Percentiles rank a stretch among this genome's conserved stretches.
phyloP scores from a whole-genome alignment of 1,140 invertebrate genomes.

The Panonychus citri region DNA sequence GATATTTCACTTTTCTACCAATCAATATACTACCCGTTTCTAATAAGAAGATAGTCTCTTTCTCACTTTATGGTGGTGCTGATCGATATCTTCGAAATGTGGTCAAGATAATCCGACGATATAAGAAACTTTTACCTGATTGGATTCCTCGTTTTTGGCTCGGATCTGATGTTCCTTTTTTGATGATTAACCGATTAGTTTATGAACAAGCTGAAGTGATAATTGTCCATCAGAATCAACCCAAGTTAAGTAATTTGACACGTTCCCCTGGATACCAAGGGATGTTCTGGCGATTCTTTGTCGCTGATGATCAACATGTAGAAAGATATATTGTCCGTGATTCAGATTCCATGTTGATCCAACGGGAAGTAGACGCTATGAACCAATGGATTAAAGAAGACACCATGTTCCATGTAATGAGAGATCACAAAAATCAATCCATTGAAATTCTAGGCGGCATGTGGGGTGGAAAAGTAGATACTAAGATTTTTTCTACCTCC shows the following conservation, averaged over 20 bases:
- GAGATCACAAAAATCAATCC: neutral
- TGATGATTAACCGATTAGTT: neutral
- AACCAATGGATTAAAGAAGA: neutral
- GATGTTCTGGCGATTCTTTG: conserved; percentile 1
- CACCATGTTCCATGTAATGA: neutral
- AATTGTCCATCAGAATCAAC: neutral
- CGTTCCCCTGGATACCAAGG: neutral
- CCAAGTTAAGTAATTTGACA: no score
- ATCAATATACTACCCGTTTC: neutral
- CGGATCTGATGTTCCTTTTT: neutral
- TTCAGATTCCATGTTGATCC: neutral
- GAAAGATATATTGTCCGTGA: neutral
- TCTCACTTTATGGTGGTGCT: neutral
- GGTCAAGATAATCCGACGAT: neutral
- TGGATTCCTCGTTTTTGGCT: neutral
- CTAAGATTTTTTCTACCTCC: no score
- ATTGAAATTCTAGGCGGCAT: neutral
- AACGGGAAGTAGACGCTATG: neutral
- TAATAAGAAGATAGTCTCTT: neutral
- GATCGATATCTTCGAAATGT: neutral
- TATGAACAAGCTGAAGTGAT: neutral
- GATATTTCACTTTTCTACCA: neutral
- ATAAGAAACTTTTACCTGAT: neutral
- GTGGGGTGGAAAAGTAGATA: neutral
- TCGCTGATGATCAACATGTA: neutral